These are phyloP conservation scores for Meteorus sp. DNA, from an alignment of 1,140 invertebrate species.

Conservation along the genomic window DNA sequence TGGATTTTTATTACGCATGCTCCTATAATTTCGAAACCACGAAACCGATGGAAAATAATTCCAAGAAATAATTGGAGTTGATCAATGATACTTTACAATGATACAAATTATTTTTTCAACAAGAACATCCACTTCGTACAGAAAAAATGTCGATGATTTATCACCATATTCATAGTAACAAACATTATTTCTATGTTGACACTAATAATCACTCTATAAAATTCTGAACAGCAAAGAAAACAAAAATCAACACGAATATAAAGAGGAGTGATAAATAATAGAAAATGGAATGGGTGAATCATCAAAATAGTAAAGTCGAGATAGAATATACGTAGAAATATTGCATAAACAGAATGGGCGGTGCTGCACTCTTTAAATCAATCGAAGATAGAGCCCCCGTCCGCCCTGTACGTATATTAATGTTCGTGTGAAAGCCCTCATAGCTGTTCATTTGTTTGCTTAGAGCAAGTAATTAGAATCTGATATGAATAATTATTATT, in stretches of 20 bases:
- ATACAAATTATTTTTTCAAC: too few species aligned
- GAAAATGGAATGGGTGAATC: background rate
- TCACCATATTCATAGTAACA: too few species aligned
- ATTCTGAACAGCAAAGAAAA: background rate
- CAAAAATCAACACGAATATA: background rate
- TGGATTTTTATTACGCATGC: too few species aligned
- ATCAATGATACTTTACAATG: too few species aligned
- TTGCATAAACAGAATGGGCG: conserved; percentile 41
- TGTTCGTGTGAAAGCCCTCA: conserved; percentile 34
- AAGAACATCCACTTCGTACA: too few species aligned
- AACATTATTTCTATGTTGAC: too few species aligned
- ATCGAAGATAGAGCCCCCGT: conserved; percentile 31
- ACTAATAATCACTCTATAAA: too few species aligned
- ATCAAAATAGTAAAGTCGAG: background rate
- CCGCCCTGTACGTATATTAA: conserved; percentile 39
- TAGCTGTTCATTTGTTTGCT: conserved; percentile 56
- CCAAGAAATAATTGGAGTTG: too few species aligned
- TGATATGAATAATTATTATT: conserved; percentile 57
- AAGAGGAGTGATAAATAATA: too few species aligned
- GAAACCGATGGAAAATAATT: too few species aligned
- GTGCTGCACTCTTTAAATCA: conserved; percentile 59
- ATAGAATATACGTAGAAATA: conserved; percentile 7
- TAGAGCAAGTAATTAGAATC: conserved; percentile 59
- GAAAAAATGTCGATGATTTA: too few species aligned
- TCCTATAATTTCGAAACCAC: too few species aligned